These are phyloP conservation scores for Papilio polytes DNA, from an alignment of 1,140 invertebrate species.

Conservation along the genomic window DNA sequence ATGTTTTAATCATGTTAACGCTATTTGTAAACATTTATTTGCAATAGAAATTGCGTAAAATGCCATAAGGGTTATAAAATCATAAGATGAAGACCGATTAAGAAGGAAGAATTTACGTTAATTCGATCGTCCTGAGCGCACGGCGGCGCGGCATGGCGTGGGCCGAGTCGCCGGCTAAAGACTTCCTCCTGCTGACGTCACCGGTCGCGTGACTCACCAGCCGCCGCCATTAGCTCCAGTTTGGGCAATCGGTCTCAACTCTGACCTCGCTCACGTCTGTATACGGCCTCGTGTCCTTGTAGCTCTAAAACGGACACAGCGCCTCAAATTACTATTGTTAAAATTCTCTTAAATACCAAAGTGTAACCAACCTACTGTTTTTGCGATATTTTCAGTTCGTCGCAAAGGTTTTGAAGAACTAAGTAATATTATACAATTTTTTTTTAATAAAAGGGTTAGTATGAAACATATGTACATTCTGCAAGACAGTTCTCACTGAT, in stretches of 20 bases:
- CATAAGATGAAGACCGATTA: constrained; percentile 11
- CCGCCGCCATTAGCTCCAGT: constrained; percentile 47
- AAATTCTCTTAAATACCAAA: background rate
- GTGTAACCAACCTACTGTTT: background rate
- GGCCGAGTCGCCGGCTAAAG: constrained; percentile 69
- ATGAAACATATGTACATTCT: background rate
- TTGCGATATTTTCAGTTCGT: background rate
- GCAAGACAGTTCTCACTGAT: constrained; percentile 45
- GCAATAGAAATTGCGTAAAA: background rate
- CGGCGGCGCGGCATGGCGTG: constrained; percentile 66
- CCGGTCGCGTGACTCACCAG: constrained; percentile 68
- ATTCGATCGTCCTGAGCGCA: constrained; percentile 57
- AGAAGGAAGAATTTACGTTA: constrained; percentile 36
- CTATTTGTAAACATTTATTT: background rate
- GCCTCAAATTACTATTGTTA: constrained; percentile 42
- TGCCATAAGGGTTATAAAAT: background rate
- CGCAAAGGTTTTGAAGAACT: background rate
- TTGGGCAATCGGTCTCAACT: constrained; percentile 49
- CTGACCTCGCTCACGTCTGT: constrained; percentile 51
- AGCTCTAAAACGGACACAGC: constrained; percentile 29
- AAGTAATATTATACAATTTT: background rate
- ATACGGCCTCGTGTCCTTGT: constrained; percentile 39
- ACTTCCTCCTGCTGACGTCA: constrained; percentile 79
- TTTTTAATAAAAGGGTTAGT: background rate
- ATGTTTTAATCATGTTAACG: background rate